These are phyloP conservation scores for Salminus brasiliensis DNA, from an alignment of 2,113 vertebrate genomes.

Conservation along the genomic window DNA sequence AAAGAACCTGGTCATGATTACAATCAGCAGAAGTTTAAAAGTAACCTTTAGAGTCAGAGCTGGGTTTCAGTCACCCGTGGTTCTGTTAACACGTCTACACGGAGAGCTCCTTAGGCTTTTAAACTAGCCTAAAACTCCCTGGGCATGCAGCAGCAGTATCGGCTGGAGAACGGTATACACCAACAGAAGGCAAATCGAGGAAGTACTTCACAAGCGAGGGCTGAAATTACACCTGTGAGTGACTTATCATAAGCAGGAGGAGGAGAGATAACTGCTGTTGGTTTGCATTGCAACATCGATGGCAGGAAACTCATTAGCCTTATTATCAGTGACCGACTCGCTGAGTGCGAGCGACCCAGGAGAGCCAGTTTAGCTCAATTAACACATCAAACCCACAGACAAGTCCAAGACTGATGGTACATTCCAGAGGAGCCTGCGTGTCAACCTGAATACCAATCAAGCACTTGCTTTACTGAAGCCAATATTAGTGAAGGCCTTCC, in stretches of 20 bases:
- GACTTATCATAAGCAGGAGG: not conserved
- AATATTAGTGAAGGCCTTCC: too few species aligned
- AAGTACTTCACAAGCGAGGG: not conserved
- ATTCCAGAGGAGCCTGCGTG: too few species aligned
- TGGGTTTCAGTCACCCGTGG: not conserved
- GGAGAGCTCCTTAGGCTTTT: not conserved
- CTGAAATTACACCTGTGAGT: not conserved
- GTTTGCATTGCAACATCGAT: not conserved
- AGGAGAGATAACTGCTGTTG: not conserved
- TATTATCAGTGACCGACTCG: not conserved
- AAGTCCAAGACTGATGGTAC: not conserved
- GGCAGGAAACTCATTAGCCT: slow-evolving; percentile 7
- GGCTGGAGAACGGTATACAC: not conserved
- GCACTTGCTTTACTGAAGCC: not conserved
- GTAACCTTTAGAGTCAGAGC: not conserved
- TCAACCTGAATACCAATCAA: not conserved
- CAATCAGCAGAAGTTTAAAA: slow-evolving; percentile 9
- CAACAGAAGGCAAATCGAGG: not conserved
- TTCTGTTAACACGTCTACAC: not conserved
- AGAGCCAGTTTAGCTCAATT: not conserved
- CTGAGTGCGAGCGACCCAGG: not conserved
- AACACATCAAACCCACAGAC: not conserved
- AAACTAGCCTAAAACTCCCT: not conserved
- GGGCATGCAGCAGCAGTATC: not conserved
- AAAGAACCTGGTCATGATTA: slow-evolving; percentile 4